Base-by-base conservation (phyloP, 2,888 invertebrate species). In the Drosophila neoperkinsi region DNA sequence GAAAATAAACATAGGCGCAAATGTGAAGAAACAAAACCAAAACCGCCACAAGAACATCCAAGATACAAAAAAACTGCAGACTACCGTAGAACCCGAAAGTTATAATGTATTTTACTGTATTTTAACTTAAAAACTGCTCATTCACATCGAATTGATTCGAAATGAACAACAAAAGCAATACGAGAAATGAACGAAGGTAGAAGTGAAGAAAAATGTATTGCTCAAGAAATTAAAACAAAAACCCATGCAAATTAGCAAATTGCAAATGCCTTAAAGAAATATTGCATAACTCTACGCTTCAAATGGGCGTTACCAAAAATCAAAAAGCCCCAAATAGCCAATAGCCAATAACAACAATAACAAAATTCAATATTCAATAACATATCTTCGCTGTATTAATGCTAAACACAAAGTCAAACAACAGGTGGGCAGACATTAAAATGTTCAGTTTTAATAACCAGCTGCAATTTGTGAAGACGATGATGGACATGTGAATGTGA, bases 321-420 rank as follows among this genome's bases (percentile, higher is more conserved):
- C n/a, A n/a, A n/a, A n/a, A n/a, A n/a, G n/a, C n/a, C n/a, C n/a
- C n/a, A n/a, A n/a, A n/a, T n/a, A n/a, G n/a, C n/a, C n/a, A n/a
- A n/a, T n/a, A n/a, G n/a, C n/a, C n/a, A n/a, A n/a, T n/a, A 46
- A 9, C 46, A 9, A 25, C 25, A 16, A 46, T 25, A 46, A 71
- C 51, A 34, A 50, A 55, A 43, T 25, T 3, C 51, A 34, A 50
- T 58, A n/a, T 43, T 21, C 43, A 43, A 43, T 46, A 30, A 50
- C 33, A 43, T 55, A 70, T 57, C 50, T 46, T 38, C 10, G 31
- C n/a, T 38, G 49, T 55, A 55, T 63, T 31, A 38, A 70, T 55
- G 77, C 67, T 75, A 72, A 78, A 31, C 51, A 60, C 68, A 71
- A 71, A 56, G 18, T 4, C 63, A 63, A 76, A 67, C 62, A 71